phyloP scores from a whole-genome alignment of 2,113 vertebrate species.

The Melanocharis versteri region DNA sequence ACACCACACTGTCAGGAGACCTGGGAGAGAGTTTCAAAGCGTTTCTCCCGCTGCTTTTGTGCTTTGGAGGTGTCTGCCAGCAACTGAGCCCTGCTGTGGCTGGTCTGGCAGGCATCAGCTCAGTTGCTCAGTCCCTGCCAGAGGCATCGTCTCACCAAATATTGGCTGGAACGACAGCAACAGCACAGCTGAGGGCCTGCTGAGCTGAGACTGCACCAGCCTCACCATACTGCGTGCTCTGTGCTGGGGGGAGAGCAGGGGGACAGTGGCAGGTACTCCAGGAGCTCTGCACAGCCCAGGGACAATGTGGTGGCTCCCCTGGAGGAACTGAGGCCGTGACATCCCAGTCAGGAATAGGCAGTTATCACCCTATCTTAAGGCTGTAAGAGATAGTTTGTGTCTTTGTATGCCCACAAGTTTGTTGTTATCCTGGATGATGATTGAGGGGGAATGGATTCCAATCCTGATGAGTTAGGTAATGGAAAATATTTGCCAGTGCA shows the following conservation, averaged over 20 bases:
- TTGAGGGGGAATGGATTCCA: background rate
- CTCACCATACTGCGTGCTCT: background rate
- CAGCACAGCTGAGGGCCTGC: background rate
- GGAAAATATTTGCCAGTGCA: background rate
- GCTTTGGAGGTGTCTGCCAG: background rate
- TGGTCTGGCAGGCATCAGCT: background rate
- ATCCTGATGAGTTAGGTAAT: background rate
- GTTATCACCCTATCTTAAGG: background rate
- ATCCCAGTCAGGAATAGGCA: background rate
- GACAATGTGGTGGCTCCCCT: fast-evolving
- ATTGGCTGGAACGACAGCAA: background rate
- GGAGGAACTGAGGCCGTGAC: background rate
- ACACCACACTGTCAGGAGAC: background rate
- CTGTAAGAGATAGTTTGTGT: background rate
- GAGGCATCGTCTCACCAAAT: background rate
- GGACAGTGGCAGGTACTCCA: fast-evolving
- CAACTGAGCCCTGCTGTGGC: background rate
- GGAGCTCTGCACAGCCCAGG: background rate
- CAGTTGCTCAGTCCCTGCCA: background rate
- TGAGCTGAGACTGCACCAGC: background rate
- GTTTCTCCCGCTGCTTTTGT: background rate
- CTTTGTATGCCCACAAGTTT: background rate
- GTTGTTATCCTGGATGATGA: background rate
- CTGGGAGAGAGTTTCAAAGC: background rate
- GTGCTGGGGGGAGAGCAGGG: background rate